Evolutionary conservation across 1,140 invertebrate genomes (phyloP).

Genomic region (Dreissena rostriformis): DNA sequence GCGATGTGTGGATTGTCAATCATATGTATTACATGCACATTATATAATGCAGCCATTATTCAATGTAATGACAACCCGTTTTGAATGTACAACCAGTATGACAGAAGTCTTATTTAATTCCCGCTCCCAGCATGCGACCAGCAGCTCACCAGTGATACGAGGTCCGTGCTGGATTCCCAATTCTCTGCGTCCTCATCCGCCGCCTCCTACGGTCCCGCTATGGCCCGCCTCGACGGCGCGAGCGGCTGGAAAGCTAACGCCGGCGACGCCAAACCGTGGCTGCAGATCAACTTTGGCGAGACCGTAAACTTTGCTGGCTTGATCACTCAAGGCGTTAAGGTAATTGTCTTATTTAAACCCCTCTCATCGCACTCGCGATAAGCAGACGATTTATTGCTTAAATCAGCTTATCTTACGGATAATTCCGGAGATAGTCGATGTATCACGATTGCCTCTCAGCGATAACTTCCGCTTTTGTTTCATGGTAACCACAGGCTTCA

Average conservation of each 20-base stretch:
- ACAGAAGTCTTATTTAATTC: not conserved
- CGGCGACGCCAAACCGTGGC: slow-evolving; percentile 56
- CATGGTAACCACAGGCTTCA: no score
- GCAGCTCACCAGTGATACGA: slow-evolving; percentile 26
- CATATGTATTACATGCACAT: no score
- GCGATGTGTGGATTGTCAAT: no score
- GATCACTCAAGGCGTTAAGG: slow-evolving; percentile 60
- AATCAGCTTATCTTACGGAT: no score
- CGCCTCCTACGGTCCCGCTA: not conserved
- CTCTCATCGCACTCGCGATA: no score
- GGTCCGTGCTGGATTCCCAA: slow-evolving; percentile 14
- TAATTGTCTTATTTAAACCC: not conserved
- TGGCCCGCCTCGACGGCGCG: slow-evolving; percentile 17
- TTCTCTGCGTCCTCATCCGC: slow-evolving; percentile 27
- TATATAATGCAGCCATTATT: no score
- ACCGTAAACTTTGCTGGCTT: slow-evolving; percentile 74
- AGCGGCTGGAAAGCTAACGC: slow-evolving; percentile 62
- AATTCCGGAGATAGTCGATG: no score
- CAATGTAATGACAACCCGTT: no score
- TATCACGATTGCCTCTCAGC: no score
- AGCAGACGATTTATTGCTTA: no score
- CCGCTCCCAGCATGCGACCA: slow-evolving; percentile 30
- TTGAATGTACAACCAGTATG: no score
- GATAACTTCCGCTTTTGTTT: no score
- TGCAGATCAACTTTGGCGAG: slow-evolving; percentile 76